Evolutionary conservation across 2,113 vertebrate species (phyloP).

Genomic region (Ctenodactylus gundi): DNA sequence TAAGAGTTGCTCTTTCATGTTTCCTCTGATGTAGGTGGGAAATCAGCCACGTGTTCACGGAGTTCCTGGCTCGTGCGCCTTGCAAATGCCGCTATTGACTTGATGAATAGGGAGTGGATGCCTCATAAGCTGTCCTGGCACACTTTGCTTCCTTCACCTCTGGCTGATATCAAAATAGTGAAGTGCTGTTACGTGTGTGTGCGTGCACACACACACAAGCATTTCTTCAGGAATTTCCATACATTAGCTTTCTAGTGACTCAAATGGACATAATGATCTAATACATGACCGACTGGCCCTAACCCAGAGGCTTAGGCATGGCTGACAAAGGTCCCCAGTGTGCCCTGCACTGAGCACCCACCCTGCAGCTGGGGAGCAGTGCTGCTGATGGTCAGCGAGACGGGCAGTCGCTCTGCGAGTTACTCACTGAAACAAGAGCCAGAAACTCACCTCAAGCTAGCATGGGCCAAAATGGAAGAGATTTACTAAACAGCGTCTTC

Average conservation of each 20-base stretch:
- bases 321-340: not conserved
- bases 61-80: conserved; percentile 75
- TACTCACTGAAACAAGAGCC: not conserved
- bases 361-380: not conserved
- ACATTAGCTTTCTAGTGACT: not conserved
- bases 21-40: conserved; percentile 85
- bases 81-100: conserved; percentile 73
- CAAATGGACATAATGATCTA: not conserved
- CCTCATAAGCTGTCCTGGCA: conserved; percentile 62
- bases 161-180: conserved; percentile 49
- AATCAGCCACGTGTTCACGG: conserved; percentile 77
- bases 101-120: conserved; percentile 68
- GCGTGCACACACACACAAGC: not conserved
- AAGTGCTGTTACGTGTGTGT: not conserved
- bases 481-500: not conserved
- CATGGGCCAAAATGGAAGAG: not conserved
- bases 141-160: conserved; percentile 10
- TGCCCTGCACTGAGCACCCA: too few relatives aligned
- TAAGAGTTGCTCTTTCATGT: conserved; percentile 88
- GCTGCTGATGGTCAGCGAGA: not conserved
- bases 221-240: not conserved
- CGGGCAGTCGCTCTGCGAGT: not conserved
- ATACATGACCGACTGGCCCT: not conserved
- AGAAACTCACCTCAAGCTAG: not conserved
- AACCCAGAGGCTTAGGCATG: not conserved